A percentile compares a stretch with the other conserved stretches of the same genome.
Evolutionary conservation across 2,888 invertebrate genomes (phyloP).

Genomic region (Monochamus alternatus): DNA sequence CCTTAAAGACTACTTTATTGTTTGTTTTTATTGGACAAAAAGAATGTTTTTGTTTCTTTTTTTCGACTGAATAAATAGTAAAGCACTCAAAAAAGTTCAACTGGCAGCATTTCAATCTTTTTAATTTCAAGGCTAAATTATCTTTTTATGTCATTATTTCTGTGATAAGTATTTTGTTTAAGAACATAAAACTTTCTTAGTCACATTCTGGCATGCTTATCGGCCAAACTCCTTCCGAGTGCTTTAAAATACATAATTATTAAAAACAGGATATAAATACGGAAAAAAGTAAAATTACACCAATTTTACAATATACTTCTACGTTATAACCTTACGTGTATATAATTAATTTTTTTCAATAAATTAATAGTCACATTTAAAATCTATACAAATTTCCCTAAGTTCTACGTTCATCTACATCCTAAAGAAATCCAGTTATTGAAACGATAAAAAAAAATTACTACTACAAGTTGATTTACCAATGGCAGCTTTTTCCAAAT

Average conservation of each 20-base stretch:
- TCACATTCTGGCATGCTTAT: background rate
- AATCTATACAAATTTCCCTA: constrained; percentile 56
- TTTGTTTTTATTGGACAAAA: constrained; percentile 42
- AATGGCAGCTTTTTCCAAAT: constrained; percentile 48
- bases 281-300: constrained; percentile 43
- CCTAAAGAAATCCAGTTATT: constrained; percentile 39
- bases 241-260: constrained; percentile 7
- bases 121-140: no score
- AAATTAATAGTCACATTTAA: constrained; percentile 59
- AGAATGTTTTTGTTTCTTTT: constrained; percentile 29
- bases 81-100: no score
- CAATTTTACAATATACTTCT: constrained; percentile 39
- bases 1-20: constrained; percentile 47
- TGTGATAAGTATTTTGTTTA: no score
- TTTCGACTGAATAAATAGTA: background rate
- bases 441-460: constrained; percentile 44
- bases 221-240: constrained; percentile 29
- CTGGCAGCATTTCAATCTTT: no score
- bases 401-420: constrained; percentile 41
- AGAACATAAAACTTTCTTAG: no score
- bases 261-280: constrained; percentile 41
- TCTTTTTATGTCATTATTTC: no score
- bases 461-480: constrained; percentile 41
- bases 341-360: constrained; percentile 52
- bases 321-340: constrained; percentile 37